A percentile compares a stretch with the other conserved stretches of the same genome.
Evolutionary conservation across 2,888 invertebrate genomes (phyloP).

Genomic region (Philhelius pedissequus): DNA sequence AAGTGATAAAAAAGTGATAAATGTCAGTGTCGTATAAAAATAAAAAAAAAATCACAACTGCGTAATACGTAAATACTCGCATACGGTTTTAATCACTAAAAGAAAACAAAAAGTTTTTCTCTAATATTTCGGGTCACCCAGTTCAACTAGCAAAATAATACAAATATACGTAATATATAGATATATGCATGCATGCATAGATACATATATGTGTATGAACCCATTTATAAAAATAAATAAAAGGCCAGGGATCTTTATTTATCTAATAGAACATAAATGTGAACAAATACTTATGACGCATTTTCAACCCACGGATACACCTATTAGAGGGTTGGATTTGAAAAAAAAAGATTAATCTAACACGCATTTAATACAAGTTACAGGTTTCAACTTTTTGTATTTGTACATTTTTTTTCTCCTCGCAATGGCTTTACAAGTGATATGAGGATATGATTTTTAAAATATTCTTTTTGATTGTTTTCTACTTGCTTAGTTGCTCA

Average conservation of each 20-base stretch:
- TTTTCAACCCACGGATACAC: conserved; percentile 20
- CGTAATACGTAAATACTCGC: conserved; percentile 8
- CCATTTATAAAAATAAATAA: neutral
- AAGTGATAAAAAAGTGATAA: too few species aligned
- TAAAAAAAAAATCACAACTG: conserved; percentile 23
- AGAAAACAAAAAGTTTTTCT: conserved; percentile 14
- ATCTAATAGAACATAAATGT: neutral
- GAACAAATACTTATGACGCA: conserved; percentile 20
- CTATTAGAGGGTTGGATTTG: conserved; percentile 22
- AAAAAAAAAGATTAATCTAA: neutral
- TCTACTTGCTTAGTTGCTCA: too few species aligned
- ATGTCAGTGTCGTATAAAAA: too few species aligned
- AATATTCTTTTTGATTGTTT: too few species aligned
- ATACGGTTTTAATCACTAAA: neutral
- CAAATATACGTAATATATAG: neutral
- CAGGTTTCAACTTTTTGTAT: neutral
- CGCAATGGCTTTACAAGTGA: neutral
- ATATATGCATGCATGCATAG: neutral
- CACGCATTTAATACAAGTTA: conserved; percentile 23
- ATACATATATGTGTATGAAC: neutral
- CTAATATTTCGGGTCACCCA: conserved; percentile 31
- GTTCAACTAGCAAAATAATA: conserved; percentile 2
- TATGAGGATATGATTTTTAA: too few species aligned
- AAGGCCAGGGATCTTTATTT: neutral
- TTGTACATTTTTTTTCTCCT: neutral